Conservation (phyloP, 2,888 invertebrate species). For the Heliconius sara region DNA sequence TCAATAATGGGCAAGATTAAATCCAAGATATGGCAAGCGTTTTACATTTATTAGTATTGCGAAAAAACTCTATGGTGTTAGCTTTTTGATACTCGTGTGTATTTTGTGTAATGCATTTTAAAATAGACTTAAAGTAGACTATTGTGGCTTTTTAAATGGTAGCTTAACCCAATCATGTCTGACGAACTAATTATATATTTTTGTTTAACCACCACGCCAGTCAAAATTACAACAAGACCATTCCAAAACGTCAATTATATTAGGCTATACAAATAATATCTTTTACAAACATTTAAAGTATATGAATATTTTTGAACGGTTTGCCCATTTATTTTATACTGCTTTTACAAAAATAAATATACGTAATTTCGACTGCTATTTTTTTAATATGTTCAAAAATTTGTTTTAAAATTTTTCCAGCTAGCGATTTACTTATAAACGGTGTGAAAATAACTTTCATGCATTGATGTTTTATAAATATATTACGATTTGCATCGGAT, state of each 20-base stretch:
- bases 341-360: slow-evolving; percentile 27
- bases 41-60: slow-evolving; percentile 38
- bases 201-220: slow-evolving; percentile 47
- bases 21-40: slow-evolving; percentile 39
- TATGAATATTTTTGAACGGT: slow-evolving; percentile 64
- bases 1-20: neutral
- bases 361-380: slow-evolving; percentile 5
- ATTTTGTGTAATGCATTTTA: slow-evolving; percentile 40
- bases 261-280: slow-evolving; percentile 62
- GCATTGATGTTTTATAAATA: slow-evolving; percentile 12
- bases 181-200: slow-evolving; percentile 59
- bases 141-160: slow-evolving; percentile 38
- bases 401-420: neutral
- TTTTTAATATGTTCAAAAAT: neutral
- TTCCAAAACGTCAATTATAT: slow-evolving; percentile 74
- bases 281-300: slow-evolving; percentile 58
- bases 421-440: slow-evolving; percentile 1
- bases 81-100: slow-evolving; percentile 52
- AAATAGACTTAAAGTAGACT: slow-evolving; percentile 26
- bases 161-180: slow-evolving; percentile 56
- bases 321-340: slow-evolving; percentile 50
- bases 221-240: slow-evolving; percentile 64
- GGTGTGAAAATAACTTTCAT: neutral
- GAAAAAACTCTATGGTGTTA: slow-evolving; percentile 41
- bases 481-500: slow-evolving; percentile 11